These are phyloP conservation scores for Cephus nigrinus DNA, from an alignment of 2,888 invertebrate genomes.

Conservation along the genomic window DNA sequence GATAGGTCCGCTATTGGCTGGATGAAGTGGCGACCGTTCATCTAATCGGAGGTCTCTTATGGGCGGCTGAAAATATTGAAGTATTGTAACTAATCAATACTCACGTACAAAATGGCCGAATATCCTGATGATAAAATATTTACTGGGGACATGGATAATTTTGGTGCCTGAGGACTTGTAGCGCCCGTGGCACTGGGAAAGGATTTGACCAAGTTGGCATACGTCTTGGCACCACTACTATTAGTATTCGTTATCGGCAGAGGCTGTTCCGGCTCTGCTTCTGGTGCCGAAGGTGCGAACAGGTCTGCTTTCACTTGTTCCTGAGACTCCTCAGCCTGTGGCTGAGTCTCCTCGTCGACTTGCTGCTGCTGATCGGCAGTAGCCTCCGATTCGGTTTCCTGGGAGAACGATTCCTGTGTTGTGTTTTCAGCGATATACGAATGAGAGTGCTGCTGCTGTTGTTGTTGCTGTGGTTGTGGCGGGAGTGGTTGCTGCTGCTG, in stretches of 20 bases:
- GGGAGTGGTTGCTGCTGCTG: conserved; percentile 31
- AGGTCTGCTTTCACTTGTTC: conserved; percentile 57
- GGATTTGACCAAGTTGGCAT: conserved; percentile 86
- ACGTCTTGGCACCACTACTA: conserved; percentile 79
- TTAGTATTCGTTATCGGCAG: conserved; percentile 64
- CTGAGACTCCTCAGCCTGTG: conserved; percentile 53
- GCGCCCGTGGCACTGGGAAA: conserved; percentile 51
- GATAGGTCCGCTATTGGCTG: conserved; percentile 45
- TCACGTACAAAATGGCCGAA: background rate
- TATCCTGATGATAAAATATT: conserved; percentile 18
- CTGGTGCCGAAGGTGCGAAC: conserved; percentile 57
- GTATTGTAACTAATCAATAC: conserved; percentile 2
- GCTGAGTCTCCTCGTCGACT: conserved; percentile 54
- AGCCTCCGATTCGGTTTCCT: conserved; percentile 55
- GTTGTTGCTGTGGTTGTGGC: conserved; percentile 40
- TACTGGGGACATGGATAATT: conserved; percentile 66
- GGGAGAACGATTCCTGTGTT: conserved; percentile 55
- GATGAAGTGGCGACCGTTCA: conserved; percentile 57
- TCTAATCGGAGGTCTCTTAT: conserved; percentile 59
- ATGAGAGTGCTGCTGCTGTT: conserved; percentile 47
- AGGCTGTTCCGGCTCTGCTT: conserved; percentile 62
- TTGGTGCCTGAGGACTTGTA: conserved; percentile 58
- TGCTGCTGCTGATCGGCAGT: conserved; percentile 41
- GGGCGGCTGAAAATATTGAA: conserved; percentile 56
- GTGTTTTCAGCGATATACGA: conserved; percentile 50